These are phyloP conservation scores for Drosophila silvestris DNA, from an alignment of 2,888 invertebrate species.

Conservation along the genomic window DNA sequence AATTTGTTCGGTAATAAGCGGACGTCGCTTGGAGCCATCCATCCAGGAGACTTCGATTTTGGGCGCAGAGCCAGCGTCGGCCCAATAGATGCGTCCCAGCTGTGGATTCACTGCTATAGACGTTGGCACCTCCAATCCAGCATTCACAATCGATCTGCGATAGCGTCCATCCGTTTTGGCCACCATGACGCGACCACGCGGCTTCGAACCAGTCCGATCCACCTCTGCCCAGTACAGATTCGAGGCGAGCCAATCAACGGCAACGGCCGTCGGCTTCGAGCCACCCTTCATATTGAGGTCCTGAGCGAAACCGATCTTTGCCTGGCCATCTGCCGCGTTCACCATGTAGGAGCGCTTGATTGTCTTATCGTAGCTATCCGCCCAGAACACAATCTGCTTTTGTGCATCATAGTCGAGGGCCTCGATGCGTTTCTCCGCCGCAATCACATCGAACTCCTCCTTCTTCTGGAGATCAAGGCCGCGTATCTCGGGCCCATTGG, in stretches of 20 bases:
- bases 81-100: conserved; percentile 95
- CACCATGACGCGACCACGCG: conserved; percentile 93
- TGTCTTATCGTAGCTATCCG: conserved; percentile 95
- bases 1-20: conserved; percentile 92
- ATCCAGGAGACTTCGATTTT: conserved; percentile 98
- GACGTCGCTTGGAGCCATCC: conserved; percentile 95
- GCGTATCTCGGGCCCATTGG: conserved; percentile 95
- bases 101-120: conserved; percentile 95
- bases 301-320: conserved; percentile 93
- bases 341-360: conserved; percentile 97
- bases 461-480: conserved; percentile 89
- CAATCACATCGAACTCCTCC: conserved; percentile 91
- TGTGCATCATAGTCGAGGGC: conserved; percentile 95
- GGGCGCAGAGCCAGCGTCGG: conserved; percentile 95
- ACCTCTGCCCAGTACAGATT: conserved; percentile 98
- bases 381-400: conserved; percentile 96
- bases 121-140: conserved; percentile 94
- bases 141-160: conserved; percentile 91
- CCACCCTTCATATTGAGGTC: conserved; percentile 94
- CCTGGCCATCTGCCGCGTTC: conserved; percentile 90
- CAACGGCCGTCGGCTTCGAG: conserved; percentile 94
- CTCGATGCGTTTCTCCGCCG: conserved; percentile 94
- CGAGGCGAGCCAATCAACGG: conserved; percentile 97
- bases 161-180: conserved; percentile 96
- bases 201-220: conserved; percentile 90